Percentiles rank a stretch among this genome's conserved stretches.
Evolutionary conservation across 2,797 vertebrate species (phyloP).

Genomic region (Propithecus perrieri): DNA sequence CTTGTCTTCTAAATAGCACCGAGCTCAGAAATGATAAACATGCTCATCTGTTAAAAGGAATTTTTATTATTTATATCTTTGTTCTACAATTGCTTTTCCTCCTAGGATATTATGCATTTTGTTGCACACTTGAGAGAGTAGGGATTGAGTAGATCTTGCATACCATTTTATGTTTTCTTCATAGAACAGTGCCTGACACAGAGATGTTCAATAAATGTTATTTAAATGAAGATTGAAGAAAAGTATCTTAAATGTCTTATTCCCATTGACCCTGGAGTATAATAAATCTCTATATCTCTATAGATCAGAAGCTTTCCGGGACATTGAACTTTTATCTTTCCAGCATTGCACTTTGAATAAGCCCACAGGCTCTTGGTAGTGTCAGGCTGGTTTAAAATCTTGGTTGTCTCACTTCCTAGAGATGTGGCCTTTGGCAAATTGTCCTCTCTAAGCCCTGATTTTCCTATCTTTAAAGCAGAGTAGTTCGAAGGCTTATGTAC

Average conservation of each 20-base stretch:
- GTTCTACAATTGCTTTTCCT: not conserved
- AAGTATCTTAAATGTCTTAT: not conserved
- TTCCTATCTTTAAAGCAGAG: conserved; percentile 12
- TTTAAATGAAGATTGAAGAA: not conserved
- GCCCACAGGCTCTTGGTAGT: not conserved
- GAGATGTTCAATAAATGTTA: not conserved
- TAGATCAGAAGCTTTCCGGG: not conserved
- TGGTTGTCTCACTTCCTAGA: conserved; percentile 1
- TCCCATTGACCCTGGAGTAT: not conserved
- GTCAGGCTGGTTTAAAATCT: not conserved
- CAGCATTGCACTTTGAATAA: not conserved
- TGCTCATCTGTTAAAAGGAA: not conserved
- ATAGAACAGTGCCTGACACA: not conserved
- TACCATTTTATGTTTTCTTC: not conserved
- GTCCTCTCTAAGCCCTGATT: not conserved
- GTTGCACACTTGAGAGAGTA: not conserved
- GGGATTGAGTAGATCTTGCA: not conserved
- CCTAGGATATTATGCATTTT: not conserved
- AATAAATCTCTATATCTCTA: not conserved
- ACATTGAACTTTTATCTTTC: not conserved
- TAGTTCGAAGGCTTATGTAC: conserved; percentile 1
- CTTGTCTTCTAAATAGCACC: not conserved
- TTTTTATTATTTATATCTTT: not conserved
- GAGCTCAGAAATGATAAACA: not conserved
- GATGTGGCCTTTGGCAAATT: not conserved